Evolutionary conservation across 2,888 invertebrate species (phyloP), one percentile per base, ranked within the genome.

Genomic region (Mayetiola destructor): DNA sequence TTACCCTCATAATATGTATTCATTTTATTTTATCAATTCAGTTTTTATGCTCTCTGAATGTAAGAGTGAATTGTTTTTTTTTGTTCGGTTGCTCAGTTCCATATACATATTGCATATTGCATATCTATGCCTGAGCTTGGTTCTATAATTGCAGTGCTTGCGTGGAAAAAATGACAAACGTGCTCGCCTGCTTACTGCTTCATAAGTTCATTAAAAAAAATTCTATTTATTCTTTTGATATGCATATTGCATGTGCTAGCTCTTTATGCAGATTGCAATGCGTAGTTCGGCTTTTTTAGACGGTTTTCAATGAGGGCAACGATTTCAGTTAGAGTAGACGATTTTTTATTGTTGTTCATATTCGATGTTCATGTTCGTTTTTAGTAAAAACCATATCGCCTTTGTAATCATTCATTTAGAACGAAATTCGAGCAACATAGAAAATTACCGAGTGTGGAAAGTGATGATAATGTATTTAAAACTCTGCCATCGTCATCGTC

Each of bases 1-100:
- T 48, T 48, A 48, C 48, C 48, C 48, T 27, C 48, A 48, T 48
- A 48, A 42, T 42, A n/a, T n/a, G n/a, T n/a, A n/a, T n/a, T n/a
- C n/a, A n/a, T 42, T 42, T 48, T 27, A 18, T 39, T 39, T 10
- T 48, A 48, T 48, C 48, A 27, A 9, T 48, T 6, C 27, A 27
- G n/a, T 32, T 27, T 9, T n/a, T 48, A 48, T 48, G 48, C 27
- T 48, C 48, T n/a, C n/a, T 48, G 27, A 23, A 48, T 48, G 23
- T 32, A 32, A 32, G n/a, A n/a, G n/a, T n/a, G n/a, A 32, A 32
- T 16, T 27, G 27, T 27, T n/a, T 23, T 48, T 48, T 27, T 27
- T 9, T 9, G 3, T 42, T 23, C 23, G 10, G 12, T 9, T 9
- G 3, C 23, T 23, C 23, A 12, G 12, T 23, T 23, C 23, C 23